A percentile compares a stretch with the other conserved stretches of the same genome.
phyloP scores from a whole-genome alignment of 2,113 vertebrate genomes.

The Psettodes erumei region DNA sequence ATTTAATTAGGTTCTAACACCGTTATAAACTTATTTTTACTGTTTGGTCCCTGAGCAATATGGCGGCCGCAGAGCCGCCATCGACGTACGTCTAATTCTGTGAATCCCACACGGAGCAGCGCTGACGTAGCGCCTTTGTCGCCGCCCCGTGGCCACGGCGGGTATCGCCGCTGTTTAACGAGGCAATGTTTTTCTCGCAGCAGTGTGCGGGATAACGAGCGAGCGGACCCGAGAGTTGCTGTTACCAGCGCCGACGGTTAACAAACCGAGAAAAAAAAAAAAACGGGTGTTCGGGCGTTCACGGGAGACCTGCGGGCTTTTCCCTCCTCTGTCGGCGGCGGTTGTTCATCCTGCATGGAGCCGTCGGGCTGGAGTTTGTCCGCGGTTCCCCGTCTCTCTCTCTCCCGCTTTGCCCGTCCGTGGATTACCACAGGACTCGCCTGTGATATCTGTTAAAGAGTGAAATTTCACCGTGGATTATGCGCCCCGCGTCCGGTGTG shows the following conservation, averaged over 20 bases:
- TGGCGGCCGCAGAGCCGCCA: too few relatives aligned
- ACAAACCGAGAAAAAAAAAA: too few relatives aligned
- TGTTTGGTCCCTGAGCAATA: too few relatives aligned
- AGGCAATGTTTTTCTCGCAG: conserved; percentile 63
- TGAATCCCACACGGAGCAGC: background rate
- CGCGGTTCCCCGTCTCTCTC: conserved; percentile 20
- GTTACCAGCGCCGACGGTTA: background rate
- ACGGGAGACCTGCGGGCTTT: too few relatives aligned
- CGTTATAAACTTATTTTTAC: too few relatives aligned
- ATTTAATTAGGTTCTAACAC: too few relatives aligned
- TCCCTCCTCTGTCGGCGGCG: background rate
- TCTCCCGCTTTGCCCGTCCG: too few relatives aligned
- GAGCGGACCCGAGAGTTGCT: conserved; percentile 42
- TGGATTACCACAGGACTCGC: conserved; percentile 65
- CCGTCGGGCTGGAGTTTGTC: conserved; percentile 48
- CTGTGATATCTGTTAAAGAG: conserved; percentile 26
- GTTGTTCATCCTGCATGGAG: conserved; percentile 43
- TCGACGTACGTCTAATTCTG: too few relatives aligned
- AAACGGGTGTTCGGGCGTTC: too few relatives aligned
- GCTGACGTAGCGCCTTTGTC: background rate
- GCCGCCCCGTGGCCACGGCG: conserved; percentile 42
- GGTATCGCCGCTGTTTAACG: background rate
- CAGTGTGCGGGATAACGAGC: conserved; percentile 43
- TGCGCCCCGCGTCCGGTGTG: background rate
- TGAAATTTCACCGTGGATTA: conserved; percentile 51